phyloP scores from a whole-genome alignment of 2,797 vertebrate species.

The Atherinosoma microstoma region DNA sequence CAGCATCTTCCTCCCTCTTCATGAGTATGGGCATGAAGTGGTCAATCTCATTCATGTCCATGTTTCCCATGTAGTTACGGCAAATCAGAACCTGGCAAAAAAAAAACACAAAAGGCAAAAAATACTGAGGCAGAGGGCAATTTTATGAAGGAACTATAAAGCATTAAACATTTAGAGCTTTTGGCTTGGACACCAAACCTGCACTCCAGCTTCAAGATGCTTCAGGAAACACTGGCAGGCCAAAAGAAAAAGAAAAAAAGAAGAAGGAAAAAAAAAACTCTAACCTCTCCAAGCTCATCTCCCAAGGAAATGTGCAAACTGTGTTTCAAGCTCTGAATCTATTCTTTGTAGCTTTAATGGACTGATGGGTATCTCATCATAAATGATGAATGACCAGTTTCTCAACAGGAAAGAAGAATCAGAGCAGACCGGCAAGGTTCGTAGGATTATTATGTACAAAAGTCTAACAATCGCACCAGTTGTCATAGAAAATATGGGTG shows the following conservation, averaged over 20 bases:
- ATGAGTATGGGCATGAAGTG: conserved; percentile 87
- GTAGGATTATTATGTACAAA: conserved; percentile 9
- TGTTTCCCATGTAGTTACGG: conserved; percentile 87
- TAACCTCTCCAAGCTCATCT: conserved; percentile 14
- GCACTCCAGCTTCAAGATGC: conserved; percentile 38
- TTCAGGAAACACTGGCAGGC: conserved; percentile 24
- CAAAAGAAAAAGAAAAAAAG: background rate
- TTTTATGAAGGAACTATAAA: conserved; percentile 10
- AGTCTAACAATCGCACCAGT: background rate
- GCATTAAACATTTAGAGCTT: conserved; percentile 49
- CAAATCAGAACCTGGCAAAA: conserved; percentile 83
- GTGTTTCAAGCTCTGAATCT: conserved; percentile 28
- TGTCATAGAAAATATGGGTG: background rate
- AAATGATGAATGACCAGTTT: conserved; percentile 45
- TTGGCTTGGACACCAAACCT: conserved; percentile 31
- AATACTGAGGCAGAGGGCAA: conserved; percentile 16
- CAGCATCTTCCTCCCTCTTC: conserved; percentile 84
- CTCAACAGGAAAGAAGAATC: conserved; percentile 21
- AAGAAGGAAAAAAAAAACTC: background rate
- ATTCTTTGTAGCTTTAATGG: conserved; percentile 36
- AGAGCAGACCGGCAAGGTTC: conserved; percentile 15
- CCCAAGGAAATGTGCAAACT: conserved; percentile 38
- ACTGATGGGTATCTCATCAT: conserved; percentile 32
- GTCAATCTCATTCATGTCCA: conserved; percentile 86
- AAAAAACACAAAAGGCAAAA: background rate